Base-by-base conservation (phyloP, 2,888 invertebrate genomes). In the Sclerodermus sp. region DNA sequence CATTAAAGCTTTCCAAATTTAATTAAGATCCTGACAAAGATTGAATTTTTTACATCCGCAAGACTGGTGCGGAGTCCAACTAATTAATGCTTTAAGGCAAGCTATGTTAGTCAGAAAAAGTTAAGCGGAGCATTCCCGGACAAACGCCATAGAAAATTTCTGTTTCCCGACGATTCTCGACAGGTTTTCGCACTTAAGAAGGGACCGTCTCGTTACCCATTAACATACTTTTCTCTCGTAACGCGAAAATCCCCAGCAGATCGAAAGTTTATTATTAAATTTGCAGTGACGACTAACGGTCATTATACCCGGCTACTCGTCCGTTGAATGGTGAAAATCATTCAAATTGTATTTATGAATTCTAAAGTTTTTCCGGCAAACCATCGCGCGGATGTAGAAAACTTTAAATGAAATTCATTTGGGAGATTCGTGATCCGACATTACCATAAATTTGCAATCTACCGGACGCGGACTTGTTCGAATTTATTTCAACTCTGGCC, bases 351-450 rank as follows among this genome's bases (percentile, higher is more conserved):
- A 70, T 69, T 69, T 69, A 69, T 68, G 68, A 68, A 70, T 68
- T 65, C 65, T 45, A 62, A 68, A 70, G 67, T 67, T 70, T 64
- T 65, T 66, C 65, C 55, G 51, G 53, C 59, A 60, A 66, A 64
- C 64, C 62, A 56, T 42, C 51, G 45, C 50, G 42, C 45, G 49
- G 58, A 57, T 58, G 67, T 67, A 65, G 63, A 62, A 68, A 71
- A 71, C 66, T 71, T 71, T 69, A 70, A 71, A 71, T 71, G 67
- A 71, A 71, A 71, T 71, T 71, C 71, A 71, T 70, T 71, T 68
- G 67, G 58, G 64, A 60, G 68, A 71, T 67, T 67, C 67, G 68
- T 68, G 70, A 71, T 71, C 67, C 64, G 56, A 56, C 49, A 71
- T 71, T 71, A 70, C 66, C 71, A 71, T 71, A 70, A 70, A 71